These are phyloP conservation scores for Gymnogyps californianus DNA, from an alignment of 2,113 vertebrate genomes.

Conservation along the genomic window DNA sequence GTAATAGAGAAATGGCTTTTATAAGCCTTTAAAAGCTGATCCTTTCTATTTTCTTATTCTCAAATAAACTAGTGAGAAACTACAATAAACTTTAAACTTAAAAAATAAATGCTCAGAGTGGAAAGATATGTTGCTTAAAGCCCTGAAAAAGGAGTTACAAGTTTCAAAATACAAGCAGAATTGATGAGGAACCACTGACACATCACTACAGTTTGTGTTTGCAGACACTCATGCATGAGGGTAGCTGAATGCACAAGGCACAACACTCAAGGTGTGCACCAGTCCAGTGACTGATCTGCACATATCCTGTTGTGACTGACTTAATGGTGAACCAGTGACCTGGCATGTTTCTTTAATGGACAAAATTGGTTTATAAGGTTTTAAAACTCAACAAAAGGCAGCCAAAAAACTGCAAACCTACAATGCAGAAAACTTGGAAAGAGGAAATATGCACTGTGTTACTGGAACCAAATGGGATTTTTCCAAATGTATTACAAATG, in stretches of 20 bases:
- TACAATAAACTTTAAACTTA: background rate
- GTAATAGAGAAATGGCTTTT: background rate
- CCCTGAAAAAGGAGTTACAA: background rate
- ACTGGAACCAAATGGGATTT: constrained; percentile 1
- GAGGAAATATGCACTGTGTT: background rate
- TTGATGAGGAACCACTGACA: background rate
- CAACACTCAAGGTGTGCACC: background rate
- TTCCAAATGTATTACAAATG: background rate
- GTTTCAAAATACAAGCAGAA: background rate
- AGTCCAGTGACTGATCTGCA: background rate
- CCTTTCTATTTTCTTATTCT: background rate
- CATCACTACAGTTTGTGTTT: background rate
- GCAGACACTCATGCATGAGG: background rate
- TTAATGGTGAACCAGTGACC: constrained; percentile 4
- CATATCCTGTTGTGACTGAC: background rate
- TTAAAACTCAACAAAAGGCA: constrained; percentile 18
- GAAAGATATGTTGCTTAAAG: background rate
- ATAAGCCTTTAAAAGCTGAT: background rate
- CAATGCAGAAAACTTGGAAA: background rate
- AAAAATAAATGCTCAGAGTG: background rate
- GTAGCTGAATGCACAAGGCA: background rate
- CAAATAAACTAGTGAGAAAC: background rate
- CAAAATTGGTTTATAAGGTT: constrained; percentile 25
- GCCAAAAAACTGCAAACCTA: background rate
- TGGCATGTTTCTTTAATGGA: background rate